Percentiles rank a stretch among this genome's conserved stretches.
Conservation (phyloP, 1,140 invertebrate species). For the Aplysia californica region DNA sequence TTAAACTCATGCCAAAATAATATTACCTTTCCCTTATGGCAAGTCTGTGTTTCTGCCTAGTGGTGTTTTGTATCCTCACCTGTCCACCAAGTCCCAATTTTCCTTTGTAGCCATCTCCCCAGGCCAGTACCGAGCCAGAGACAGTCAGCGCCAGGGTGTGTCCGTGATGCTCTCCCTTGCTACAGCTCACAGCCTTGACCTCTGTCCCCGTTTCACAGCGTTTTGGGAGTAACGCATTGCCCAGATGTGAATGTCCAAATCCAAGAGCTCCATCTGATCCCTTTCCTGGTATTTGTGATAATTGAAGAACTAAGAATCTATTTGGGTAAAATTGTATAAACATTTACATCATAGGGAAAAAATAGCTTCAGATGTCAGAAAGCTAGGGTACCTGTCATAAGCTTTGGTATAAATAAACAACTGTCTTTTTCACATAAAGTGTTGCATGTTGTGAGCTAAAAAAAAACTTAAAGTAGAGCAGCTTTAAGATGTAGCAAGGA, state of each 20-base stretch:
- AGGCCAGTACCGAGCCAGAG: no score
- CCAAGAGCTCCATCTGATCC: slow-evolving; percentile 92
- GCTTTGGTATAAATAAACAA: background rate
- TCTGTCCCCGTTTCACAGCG: background rate
- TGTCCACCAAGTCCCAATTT: no score
- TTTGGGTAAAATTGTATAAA: background rate
- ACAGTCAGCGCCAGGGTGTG: slow-evolving; percentile 46
- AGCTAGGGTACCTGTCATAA: background rate
- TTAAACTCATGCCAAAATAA: no score
- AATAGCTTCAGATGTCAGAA: background rate
- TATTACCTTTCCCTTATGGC: no score
- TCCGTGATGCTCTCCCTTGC: slow-evolving; percentile 46
- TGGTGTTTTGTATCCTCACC: no score
- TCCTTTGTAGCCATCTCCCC: no score
- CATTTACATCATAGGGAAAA: background rate
- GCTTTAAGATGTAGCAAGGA: no score
- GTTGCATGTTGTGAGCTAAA: no score
- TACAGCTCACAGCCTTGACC: slow-evolving; percentile 38
- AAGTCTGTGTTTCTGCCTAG: no score
- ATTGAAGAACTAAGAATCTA: background rate
- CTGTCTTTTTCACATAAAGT: no score
- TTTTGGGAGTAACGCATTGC: slow-evolving; percentile 51
- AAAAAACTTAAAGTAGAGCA: no score
- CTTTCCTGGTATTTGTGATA: slow-evolving; percentile 69
- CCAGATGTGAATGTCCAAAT: slow-evolving; percentile 82